Conservation (phyloP, 2,888 invertebrate genomes). For the Meteorus cinctellus region DNA sequence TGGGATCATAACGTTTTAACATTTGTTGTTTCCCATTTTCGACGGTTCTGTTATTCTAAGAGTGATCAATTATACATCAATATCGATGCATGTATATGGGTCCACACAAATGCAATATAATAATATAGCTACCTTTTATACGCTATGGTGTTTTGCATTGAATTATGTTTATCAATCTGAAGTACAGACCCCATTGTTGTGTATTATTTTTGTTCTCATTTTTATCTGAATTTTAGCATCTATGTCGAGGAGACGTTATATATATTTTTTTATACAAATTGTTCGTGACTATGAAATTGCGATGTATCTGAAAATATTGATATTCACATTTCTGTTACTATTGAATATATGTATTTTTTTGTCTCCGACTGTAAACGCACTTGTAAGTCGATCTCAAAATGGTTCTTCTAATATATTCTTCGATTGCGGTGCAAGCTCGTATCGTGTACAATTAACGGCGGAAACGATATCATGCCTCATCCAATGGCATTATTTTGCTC, state of each 20-base stretch:
- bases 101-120: conserved; percentile 36
- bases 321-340: conserved; percentile 4
- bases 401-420: not conserved
- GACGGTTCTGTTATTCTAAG: conserved; percentile 33
- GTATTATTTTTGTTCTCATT: not conserved
- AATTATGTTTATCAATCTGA: conserved; percentile 10
- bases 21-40: conserved; percentile 15
- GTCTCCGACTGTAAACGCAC: not conserved
- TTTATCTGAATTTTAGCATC: not conserved
- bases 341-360: conserved; percentile 10
- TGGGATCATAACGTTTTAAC: not conserved
- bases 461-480: not conserved
- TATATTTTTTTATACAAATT: conserved; percentile 12
- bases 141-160: not conserved
- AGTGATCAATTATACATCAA: conserved; percentile 39
- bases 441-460: not conserved
- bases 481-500: not conserved
- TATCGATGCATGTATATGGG: conserved; percentile 27
- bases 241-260: conserved; percentile 6
- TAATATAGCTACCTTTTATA: conserved; percentile 13
- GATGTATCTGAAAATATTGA: conserved; percentile 34
- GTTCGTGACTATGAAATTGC: conserved; percentile 5
- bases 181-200: not conserved
- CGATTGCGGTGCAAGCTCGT: not conserved
- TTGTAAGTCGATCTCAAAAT: not conserved